Evolutionary conservation across 2,113 vertebrate species (phyloP).

Genomic region (Benitochromis conjunctus): DNA sequence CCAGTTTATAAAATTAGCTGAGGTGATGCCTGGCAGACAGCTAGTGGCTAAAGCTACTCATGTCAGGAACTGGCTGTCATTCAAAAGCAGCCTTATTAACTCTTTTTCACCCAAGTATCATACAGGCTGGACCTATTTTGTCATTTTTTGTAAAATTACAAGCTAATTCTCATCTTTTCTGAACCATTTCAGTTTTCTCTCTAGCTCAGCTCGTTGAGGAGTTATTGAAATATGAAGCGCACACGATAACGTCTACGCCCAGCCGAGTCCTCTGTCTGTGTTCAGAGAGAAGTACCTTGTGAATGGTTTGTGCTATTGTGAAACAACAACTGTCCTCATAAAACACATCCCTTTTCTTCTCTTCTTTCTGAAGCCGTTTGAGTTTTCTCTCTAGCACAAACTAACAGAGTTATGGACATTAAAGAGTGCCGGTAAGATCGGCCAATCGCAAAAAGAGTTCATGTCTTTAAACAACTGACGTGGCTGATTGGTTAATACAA

Average conservation of each 20-base stretch:
- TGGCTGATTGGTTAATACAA: not conserved
- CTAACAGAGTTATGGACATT: not conserved
- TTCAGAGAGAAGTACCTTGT: not conserved
- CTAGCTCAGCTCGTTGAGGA: rapidly evolving
- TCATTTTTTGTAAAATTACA: not conserved
- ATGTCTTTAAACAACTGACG: not conserved
- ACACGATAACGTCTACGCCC: rapidly evolving
- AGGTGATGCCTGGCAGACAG: not conserved
- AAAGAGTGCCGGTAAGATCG: rapidly evolving
- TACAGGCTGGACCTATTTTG: not conserved
- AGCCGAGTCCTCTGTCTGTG: rapidly evolving
- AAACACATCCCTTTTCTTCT: rapidly evolving
- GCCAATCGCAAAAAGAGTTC: not conserved
- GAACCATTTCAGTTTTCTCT: not conserved
- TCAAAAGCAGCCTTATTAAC: rapidly evolving
- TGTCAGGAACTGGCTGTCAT: not conserved
- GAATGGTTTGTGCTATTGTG: not conserved
- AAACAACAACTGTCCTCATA: not conserved
- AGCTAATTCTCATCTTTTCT: not conserved
- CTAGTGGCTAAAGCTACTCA: not conserved
- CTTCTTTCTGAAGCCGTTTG: not conserved
- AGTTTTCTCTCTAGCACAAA: not conserved
- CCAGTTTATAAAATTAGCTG: not conserved
- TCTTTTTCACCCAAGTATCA: not conserved
- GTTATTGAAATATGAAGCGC: not conserved